Base-by-base conservation (phyloP, 2,113 vertebrate species). In the Bungarus multicinctus region DNA sequence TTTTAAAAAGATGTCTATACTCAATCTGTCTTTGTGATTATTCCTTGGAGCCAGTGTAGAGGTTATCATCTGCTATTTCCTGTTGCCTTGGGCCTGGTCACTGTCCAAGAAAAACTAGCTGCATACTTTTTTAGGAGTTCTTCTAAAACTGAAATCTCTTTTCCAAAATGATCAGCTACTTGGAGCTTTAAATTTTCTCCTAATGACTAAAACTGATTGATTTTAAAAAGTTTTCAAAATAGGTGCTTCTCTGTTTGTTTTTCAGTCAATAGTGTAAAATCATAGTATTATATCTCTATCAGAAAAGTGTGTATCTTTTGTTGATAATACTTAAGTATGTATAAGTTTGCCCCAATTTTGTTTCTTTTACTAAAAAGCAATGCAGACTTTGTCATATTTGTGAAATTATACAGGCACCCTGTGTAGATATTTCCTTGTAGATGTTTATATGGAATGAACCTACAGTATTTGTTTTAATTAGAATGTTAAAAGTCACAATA, bases 61-160 rank as follows among this genome's bases (percentile, higher is more conserved):
- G 95, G 94, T 96, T 96, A 96, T 91, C 93, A 57, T 95, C 94
- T 93, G 95, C 95, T 96, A 92, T 97, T 98, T 98, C 97, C 97
- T 97, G 96, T 97, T 97, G 95, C 93, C 95, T 96, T 95, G 95
- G 94, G 96, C 58, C 95, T 93, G 9, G 91, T 93, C 91, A 69
- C 89, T 93, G 87, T 95, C 94, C 95, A 94, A 96, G 93, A 93
- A 95, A 94, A 93, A 57, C 91, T 94, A 81, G 87, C 90, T 5
- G 14, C 94, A 93, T 95, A 64, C 45, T 93, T 94, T 93, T 86
- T 95, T 81, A 81, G 94, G 94, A 94, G 52, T 54, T 53, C 55
- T 95, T 97, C 96, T 95, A 95, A 93, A 93, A 92, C 95, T 91
- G 25, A 91, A 95, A 91, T 94, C 57, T 47, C 30, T 64, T 92